Conservation (phyloP, 2,113 vertebrate genomes). For the Psephotus haematonotus region DNA sequence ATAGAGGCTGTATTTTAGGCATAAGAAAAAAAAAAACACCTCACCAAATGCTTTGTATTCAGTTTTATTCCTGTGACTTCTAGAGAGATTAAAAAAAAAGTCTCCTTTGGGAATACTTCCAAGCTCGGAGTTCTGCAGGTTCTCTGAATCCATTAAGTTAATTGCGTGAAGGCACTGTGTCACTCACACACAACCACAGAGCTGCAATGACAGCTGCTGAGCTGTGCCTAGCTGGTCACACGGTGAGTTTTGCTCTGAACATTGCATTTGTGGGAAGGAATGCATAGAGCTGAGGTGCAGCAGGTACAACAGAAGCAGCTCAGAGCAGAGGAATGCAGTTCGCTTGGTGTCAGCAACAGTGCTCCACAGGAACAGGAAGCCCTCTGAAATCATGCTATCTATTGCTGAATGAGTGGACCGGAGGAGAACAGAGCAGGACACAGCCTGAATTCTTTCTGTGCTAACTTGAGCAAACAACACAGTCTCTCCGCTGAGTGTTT, state of each 20-base stretch:
- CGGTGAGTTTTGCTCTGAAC: background rate
- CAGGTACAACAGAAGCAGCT: background rate
- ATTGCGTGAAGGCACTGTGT: background rate
- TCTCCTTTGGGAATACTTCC: constrained; percentile 1
- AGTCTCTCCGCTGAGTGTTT: background rate
- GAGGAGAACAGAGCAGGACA: background rate
- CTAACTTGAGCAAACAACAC: background rate
- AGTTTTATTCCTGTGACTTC: background rate
- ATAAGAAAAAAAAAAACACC: background rate
- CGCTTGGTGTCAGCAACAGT: background rate
- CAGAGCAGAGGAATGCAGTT: rapidly evolving
- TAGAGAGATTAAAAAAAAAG: background rate
- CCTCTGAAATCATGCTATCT: background rate
- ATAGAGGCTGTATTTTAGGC: background rate
- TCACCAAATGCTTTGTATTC: background rate
- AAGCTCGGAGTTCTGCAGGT: background rate
- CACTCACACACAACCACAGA: background rate
- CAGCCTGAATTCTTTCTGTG: background rate
- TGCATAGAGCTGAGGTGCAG: background rate
- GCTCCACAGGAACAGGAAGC: background rate
- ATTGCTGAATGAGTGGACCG: background rate
- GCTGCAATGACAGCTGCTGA: constrained; percentile 14
- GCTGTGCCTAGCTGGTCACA: background rate
- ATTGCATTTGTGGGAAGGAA: background rate
- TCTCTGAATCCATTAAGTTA: constrained; percentile 25